phyloP scores from a whole-genome alignment of 1,140 invertebrate species.

The Calliopsis andreniformis region DNA sequence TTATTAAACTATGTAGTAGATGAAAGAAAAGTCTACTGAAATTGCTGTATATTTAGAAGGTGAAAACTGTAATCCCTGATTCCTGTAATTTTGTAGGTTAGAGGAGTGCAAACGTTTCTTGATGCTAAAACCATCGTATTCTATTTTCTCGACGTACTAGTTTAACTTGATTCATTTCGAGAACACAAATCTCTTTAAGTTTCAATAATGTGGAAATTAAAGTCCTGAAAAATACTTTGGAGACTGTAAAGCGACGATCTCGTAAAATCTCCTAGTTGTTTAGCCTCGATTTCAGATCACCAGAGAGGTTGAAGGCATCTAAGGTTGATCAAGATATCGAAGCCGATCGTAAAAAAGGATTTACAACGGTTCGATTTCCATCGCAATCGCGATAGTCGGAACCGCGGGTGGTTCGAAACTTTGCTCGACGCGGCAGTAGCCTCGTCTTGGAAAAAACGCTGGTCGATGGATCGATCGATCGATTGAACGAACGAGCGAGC shows the following conservation, averaged over 20 bases:
- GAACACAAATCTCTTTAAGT: no score
- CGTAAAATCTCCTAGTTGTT: neutral
- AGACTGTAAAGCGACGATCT: neutral
- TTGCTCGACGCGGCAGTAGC: neutral
- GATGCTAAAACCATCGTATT: no score
- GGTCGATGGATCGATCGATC: conserved; percentile 17
- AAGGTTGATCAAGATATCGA: conserved; percentile 20
- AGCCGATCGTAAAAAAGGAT: neutral
- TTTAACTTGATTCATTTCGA: no score
- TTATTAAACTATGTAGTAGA: no score
- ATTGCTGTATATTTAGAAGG: no score
- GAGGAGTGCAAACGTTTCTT: no score
- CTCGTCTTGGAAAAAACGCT: neutral
- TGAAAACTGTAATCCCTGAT: no score
- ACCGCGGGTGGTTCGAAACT: neutral
- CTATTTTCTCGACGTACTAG: no score
- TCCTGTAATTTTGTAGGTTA: no score
- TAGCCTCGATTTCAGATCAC: neutral
- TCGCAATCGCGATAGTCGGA: neutral
- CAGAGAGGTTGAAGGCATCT: neutral
- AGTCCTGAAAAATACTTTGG: no score
- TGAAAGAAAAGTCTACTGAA: no score
- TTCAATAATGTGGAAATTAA: no score
- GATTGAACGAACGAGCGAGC: neutral
- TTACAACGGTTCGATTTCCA: neutral